Conservation (phyloP, 2,113 vertebrate species). For the Lanius ludovicianus region DNA sequence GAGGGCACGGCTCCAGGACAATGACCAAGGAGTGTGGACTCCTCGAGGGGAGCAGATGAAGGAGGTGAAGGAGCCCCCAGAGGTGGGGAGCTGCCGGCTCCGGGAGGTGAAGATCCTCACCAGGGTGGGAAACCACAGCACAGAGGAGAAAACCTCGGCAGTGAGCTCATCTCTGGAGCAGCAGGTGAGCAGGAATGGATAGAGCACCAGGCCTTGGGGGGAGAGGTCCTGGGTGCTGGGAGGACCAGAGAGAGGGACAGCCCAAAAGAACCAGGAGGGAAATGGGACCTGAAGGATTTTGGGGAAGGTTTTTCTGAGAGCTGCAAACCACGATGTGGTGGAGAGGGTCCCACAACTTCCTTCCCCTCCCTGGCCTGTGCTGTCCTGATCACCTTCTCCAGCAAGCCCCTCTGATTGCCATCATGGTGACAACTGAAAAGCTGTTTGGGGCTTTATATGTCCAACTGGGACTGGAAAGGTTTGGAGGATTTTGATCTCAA, state of each 20-base stretch:
- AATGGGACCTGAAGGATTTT: background rate
- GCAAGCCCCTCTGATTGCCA: background rate
- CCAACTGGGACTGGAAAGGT: background rate
- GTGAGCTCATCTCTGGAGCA: background rate
- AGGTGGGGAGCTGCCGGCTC: background rate
- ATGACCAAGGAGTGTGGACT: background rate
- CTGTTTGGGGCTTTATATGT: background rate
- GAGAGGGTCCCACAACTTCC: background rate
- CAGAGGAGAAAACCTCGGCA: background rate
- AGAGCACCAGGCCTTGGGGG: background rate
- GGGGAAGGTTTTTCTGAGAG: background rate
- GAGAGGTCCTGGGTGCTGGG: background rate
- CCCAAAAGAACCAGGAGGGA: background rate
- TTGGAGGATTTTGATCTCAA: background rate
- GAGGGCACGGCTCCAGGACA: background rate
- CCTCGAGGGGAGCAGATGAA: background rate
- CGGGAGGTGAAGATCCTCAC: conserved; percentile 35
- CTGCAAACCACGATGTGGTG: background rate
- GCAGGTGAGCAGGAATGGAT: conserved; percentile 30
- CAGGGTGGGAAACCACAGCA: background rate
- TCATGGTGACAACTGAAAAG: background rate
- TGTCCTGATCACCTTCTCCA: background rate
- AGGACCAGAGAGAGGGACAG: background rate
- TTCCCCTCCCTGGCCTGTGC: background rate
- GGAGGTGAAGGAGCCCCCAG: background rate